Conservation (phyloP, 1,140 invertebrate genomes). For the Dendroctonus ponderosae region DNA sequence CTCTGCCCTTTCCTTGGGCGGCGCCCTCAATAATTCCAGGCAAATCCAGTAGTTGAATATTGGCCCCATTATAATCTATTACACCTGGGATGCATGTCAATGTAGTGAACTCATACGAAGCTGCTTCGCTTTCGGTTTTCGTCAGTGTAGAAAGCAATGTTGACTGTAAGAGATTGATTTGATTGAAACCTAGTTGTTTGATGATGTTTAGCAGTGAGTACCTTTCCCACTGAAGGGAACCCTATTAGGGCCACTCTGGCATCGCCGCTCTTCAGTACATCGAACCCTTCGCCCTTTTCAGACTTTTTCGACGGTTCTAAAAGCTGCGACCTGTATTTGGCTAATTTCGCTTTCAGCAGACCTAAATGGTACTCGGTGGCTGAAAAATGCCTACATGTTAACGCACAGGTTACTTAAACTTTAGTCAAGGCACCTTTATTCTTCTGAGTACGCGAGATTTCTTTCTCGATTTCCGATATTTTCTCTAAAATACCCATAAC, state of each 20-base stretch:
- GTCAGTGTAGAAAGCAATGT: constrained; percentile 91
- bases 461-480: constrained; percentile 96
- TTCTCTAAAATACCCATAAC: constrained; percentile 96
- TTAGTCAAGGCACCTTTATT: constrained; percentile 83
- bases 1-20: constrained; percentile 87
- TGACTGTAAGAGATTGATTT: constrained; percentile 61
- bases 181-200: not conserved
- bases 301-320: constrained; percentile 93
- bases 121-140: constrained; percentile 92
- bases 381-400: constrained; percentile 48
- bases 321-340: constrained; percentile 94
- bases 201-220: constrained; percentile 41
- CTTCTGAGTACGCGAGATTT: constrained; percentile 98
- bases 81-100: constrained; percentile 99
- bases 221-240: constrained; percentile 94
- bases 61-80: constrained; percentile 96
- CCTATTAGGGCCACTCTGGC: constrained; percentile 97
- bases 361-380: constrained; percentile 99
- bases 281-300: constrained; percentile 99
- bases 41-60: constrained; percentile 96
- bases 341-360: constrained; percentile 96
- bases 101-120: constrained; percentile 99
- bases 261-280: constrained; percentile 99
- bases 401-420: constrained; percentile 3
- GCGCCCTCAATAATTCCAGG: constrained; percentile 98